Evolutionary conservation across 2,797 vertebrate species (phyloP), one percentile per base, ranked within the genome.

Genomic region (Tokudaia tokunoshimensis): DNA sequence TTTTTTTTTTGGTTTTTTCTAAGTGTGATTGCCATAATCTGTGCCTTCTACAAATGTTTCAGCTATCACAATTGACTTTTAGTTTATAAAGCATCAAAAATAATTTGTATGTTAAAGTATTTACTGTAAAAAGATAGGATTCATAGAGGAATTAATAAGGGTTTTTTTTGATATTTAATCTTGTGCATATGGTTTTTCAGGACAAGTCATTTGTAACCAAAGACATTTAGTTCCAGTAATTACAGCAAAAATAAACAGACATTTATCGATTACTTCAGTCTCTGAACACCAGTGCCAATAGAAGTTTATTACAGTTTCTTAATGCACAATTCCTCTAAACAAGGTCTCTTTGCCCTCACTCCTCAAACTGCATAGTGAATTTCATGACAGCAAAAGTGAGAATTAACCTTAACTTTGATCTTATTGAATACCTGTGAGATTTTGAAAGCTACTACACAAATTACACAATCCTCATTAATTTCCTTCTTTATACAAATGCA

Each of bases 1-100:
- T 41, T 3, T 41, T 41, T 41, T 41, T 41, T 41, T 41, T 41
- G 2, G 2, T 41, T 41, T 41, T 41, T 41, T 34, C 4, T 41
- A 81, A 67, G 34, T 89, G 19, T 10, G 41, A 63, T 59, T 94
- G 7, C 0, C 55, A 81, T 2, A 55, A 47, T 44, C 3, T 92
- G 76, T 34, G 0, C 2, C 19, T 93, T 96, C 76, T 84, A 31
- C 12, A 95, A 94, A 29, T 55, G 92, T 94, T 94, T 93, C 2
- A 90, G 37, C 6, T 78, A 90, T 92, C 31, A 85, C 3, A 81
- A 9, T 79, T 74, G 52, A 1, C 2, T 59, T 94, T 91, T 92
- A 86, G 2, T 22, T 67, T 34, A 93, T 59, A 78, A 89, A 94
- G 80, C 29, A 41, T 70, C 76, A 80, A 78, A 91, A 44, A 52